These are phyloP conservation scores for Sylvilagus floridanus DNA, from an alignment of 2,797 vertebrate genomes.

Conservation along the genomic window DNA sequence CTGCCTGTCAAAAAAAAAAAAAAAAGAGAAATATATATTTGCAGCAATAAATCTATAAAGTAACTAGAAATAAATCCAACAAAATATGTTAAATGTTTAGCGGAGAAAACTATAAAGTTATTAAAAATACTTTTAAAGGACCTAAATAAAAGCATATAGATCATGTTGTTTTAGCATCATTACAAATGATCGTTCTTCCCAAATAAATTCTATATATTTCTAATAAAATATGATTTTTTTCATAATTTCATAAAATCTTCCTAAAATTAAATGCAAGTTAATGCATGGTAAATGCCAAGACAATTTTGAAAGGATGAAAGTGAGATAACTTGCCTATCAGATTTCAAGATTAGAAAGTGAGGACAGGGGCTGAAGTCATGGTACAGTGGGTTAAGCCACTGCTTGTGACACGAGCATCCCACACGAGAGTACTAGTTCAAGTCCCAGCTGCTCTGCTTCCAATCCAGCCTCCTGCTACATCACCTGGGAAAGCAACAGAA, in stretches of 20 bases:
- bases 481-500: too few relatives aligned
- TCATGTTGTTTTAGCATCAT: neutral
- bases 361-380: neutral
- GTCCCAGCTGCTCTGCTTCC: too few relatives aligned
- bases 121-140: conserved; percentile 11
- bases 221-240: conserved; percentile 32
- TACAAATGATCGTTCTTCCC: neutral
- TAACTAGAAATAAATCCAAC: conserved; percentile 11
- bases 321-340: neutral
- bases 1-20: too few relatives aligned
- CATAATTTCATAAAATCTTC: neutral
- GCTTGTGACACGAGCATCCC: too few relatives aligned
- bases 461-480: too few relatives aligned
- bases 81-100: conserved; percentile 11
- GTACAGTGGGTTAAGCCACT: too few relatives aligned
- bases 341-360: conserved; percentile 28
- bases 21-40: conserved; percentile 51
- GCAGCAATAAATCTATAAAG: neutral
- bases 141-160: neutral
- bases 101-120: conserved; percentile 6
- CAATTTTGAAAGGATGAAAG: neutral
- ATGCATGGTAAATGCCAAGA: neutral
- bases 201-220: conserved; percentile 41
- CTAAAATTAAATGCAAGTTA: conserved; percentile 52
- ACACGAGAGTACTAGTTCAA: too few relatives aligned